phyloP scores from a whole-genome alignment of 2,888 invertebrate species.

The Amblyteles armatorius region DNA sequence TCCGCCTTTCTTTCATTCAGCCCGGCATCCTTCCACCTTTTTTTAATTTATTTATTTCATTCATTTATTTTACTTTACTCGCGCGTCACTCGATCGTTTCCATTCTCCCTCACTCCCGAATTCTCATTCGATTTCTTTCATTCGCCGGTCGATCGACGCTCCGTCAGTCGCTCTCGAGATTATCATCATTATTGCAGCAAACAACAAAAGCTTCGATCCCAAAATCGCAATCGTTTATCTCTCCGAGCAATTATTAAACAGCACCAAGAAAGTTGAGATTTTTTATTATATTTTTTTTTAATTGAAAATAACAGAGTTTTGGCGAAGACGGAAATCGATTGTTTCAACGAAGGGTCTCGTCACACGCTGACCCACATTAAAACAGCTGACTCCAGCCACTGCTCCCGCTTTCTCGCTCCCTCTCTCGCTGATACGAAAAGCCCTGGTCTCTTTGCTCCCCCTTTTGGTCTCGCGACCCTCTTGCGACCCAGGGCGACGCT shows the following conservation, averaged over 20 bases:
- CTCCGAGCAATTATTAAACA: neutral
- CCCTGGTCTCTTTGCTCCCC: constrained; percentile 70
- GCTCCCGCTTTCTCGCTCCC: constrained; percentile 1
- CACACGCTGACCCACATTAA: constrained; percentile 78
- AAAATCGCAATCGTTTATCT: neutral
- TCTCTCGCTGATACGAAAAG: constrained; percentile 57
- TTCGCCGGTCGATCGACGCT: neutral
- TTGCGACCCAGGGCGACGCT: constrained; percentile 57
- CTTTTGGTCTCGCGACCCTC: constrained; percentile 67
- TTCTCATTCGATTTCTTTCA: constrained; percentile 56
- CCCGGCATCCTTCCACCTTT: neutral
- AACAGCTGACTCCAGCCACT: constrained; percentile 78
- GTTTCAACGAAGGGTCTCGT: constrained; percentile 69
- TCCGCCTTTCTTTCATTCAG: constrained; percentile 58
- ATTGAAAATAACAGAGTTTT: constrained; percentile 10
- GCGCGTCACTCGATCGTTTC: constrained; percentile 19
- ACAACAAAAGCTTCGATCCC: constrained; percentile 5
- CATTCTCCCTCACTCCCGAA: constrained; percentile 19
- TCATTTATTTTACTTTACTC: constrained; percentile 5
- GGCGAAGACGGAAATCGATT: constrained; percentile 74
- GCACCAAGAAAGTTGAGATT: neutral
- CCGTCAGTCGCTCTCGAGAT: constrained; percentile 48
- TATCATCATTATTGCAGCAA: constrained; percentile 48
- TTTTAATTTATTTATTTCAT: neutral
- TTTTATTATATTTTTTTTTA: constrained; percentile 13